These are phyloP conservation scores for Mythimna vitellina DNA, from an alignment of 2,888 invertebrate species.

Conservation along the genomic window DNA sequence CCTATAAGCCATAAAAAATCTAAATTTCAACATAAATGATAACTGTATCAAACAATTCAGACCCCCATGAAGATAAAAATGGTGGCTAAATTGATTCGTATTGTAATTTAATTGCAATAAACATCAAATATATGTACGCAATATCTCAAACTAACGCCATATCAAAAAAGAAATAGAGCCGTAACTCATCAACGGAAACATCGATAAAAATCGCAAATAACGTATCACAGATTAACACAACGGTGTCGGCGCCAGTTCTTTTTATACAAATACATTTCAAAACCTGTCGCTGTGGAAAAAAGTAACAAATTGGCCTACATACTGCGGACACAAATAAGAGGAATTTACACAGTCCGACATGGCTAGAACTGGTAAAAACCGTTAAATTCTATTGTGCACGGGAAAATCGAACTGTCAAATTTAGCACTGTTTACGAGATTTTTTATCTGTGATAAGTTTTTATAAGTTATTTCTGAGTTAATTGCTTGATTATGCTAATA, in stretches of 20 bases:
- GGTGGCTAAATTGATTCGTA: slow-evolving; percentile 55
- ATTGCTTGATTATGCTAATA: slow-evolving; percentile 58
- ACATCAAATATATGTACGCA: slow-evolving; percentile 57
- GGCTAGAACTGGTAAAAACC: slow-evolving; percentile 78
- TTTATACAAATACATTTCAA: slow-evolving; percentile 72
- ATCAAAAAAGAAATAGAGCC: slow-evolving; percentile 65
- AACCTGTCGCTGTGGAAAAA: slow-evolving; percentile 81
- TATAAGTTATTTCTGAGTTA: slow-evolving; percentile 45
- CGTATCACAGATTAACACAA: slow-evolving; percentile 76
- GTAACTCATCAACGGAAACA: slow-evolving; percentile 70
- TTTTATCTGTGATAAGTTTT: slow-evolving; percentile 44
- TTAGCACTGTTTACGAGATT: slow-evolving; percentile 63
- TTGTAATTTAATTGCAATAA: slow-evolving; percentile 58
- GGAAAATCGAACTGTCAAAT: slow-evolving; percentile 67
- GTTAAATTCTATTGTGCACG: slow-evolving; percentile 80
- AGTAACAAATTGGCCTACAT: slow-evolving; percentile 86
- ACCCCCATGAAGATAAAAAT: slow-evolving; percentile 54
- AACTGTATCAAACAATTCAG: slow-evolving; percentile 47
- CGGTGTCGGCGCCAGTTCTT: slow-evolving; percentile 72
- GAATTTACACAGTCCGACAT: slow-evolving; percentile 81
- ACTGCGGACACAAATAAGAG: slow-evolving; percentile 81
- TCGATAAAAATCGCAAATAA: slow-evolving; percentile 77
- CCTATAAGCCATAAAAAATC: slow-evolving; percentile 26
- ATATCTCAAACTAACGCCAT: slow-evolving; percentile 53
- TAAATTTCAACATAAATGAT: slow-evolving; percentile 41